Conservation (phyloP, 2,113 vertebrate species). For the Orthonyx spaldingii region DNA sequence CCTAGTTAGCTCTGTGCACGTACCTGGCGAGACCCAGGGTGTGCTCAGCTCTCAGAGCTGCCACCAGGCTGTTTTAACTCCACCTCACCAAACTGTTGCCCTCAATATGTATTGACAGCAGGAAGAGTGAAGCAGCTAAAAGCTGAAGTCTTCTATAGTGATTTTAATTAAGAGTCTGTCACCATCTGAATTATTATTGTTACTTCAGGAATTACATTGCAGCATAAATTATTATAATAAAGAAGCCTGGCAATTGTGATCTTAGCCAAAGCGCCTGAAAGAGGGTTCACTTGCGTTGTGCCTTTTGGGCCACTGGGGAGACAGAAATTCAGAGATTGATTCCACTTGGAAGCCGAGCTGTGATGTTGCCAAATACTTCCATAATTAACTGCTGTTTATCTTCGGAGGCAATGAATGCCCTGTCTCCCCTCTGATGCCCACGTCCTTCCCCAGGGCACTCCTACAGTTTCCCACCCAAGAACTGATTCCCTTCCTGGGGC, state of each 20-base stretch:
- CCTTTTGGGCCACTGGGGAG: background rate
- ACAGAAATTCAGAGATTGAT: background rate
- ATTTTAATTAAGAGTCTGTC: conserved; percentile 34
- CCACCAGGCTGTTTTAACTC: background rate
- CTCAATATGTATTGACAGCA: background rate
- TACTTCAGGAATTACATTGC: conserved; percentile 43
- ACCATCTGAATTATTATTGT: conserved; percentile 21
- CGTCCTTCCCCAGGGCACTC: background rate
- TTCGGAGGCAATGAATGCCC: background rate
- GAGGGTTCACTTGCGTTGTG: background rate
- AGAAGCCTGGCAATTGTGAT: background rate
- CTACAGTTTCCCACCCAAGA: background rate
- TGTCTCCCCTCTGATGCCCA: background rate
- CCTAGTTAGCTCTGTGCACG: background rate
- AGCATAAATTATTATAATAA: background rate
- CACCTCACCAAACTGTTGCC: background rate
- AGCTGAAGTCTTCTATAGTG: background rate
- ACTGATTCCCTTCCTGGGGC: background rate
- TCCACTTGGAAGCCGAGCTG: background rate
- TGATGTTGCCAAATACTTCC: background rate
- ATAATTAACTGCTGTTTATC: background rate
- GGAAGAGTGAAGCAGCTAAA: background rate
- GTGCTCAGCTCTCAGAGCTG: background rate
- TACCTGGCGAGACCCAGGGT: background rate
- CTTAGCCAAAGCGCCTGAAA: background rate